These are phyloP conservation scores for Athetis lepigone DNA, from an alignment of 2,888 invertebrate species.

Conservation along the genomic window DNA sequence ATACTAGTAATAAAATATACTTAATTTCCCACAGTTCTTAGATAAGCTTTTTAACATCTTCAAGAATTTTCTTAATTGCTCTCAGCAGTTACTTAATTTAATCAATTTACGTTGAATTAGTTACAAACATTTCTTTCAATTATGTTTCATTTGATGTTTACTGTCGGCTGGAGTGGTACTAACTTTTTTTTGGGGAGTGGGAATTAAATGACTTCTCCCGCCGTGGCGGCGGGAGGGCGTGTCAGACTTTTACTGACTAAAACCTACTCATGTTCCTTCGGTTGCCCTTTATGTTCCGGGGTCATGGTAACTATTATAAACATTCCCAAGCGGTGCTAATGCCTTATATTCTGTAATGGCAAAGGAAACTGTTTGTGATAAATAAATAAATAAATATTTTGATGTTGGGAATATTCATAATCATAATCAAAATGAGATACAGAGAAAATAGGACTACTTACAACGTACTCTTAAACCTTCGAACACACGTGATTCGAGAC, in stretches of 20 bases:
- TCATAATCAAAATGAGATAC: constrained; percentile 32
- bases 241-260: too few species aligned
- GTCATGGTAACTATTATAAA: too few species aligned
- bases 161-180: background rate
- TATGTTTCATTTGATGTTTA: background rate
- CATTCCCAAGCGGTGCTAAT: too few species aligned
- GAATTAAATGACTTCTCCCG: too few species aligned
- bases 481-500: too few species aligned
- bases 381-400: too few species aligned
- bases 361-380: too few species aligned
- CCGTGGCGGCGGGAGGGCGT: too few species aligned
- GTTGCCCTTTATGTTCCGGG: too few species aligned
- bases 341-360: too few species aligned
- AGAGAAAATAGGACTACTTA: background rate
- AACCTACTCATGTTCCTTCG: too few species aligned
- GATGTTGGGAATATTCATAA: background rate
- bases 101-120: constrained; percentile 5
- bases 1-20: background rate
- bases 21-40: background rate
- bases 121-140: constrained; percentile 15
- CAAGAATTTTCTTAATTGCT: background rate
- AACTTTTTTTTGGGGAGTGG: too few species aligned
- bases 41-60: background rate
- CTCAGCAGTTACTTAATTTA: background rate
- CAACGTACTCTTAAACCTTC: background rate